Evolutionary conservation across 1,140 invertebrate genomes (phyloP), one percentile per base, ranked within the genome.

Genomic region (Agrypnia vestita): DNA sequence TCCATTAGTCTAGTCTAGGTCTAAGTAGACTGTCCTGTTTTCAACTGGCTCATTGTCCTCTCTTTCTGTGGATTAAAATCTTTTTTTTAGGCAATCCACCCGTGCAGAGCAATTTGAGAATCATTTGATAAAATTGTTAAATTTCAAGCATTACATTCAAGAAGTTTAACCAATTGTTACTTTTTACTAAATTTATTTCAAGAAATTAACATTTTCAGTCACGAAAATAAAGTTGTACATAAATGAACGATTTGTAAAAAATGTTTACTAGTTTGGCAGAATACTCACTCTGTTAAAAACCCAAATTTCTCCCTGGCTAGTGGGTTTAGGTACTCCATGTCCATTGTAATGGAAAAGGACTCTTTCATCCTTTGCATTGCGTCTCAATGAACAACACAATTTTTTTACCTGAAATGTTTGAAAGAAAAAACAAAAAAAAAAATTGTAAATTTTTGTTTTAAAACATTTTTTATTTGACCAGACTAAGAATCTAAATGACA

Each of bases 311-410:
- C 99, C 98, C 91, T 99, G 99, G 43, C 93, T 92, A 9, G 99
- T 99, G 47, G 99, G 98, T 89, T 96, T 97, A 53, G 99, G 99
- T 71, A 99, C 99, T 59, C 98, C 99, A 89, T 99, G 99, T 0
- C 99, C 99, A 90, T 99, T 99, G 86, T 99, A 99, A 90, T 99
- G 98, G 91, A 99, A 99, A 7, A 99, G 90, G 21, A 99, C 98
- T 84, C 99, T 92, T 86, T 99, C 99, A 84, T 99, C 98, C 90
- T 99, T 99, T 0, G 99, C 98, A 91, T 98, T 99, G 84, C 97
- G 91, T n/a, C 99, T 91, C 69, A 99, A 89, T 10, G 97, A 98
- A 21, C 94, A 95, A 86, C 98, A 99, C 12, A 99, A 89, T 88
- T 99, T 99, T 87, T 99, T 99, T 0, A 99, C 96, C 89, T 90